Base-by-base conservation (phyloP, 2,888 invertebrate genomes). In the Heteropelma amictum region DNA sequence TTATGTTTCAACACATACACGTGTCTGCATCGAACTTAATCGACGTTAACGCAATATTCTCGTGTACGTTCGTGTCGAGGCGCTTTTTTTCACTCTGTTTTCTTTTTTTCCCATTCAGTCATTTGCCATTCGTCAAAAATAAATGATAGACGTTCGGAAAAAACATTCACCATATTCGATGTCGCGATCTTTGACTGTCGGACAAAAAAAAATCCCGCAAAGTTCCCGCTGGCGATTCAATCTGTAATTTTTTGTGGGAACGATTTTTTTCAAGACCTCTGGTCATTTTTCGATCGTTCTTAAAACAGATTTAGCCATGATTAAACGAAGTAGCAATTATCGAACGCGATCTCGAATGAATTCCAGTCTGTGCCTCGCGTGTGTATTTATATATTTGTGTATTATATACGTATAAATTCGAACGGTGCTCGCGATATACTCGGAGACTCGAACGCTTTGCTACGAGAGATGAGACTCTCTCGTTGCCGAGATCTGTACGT, bases 351-450 rank as follows among this genome's bases (percentile, higher is more conserved):
- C n/a, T n/a, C n/a, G n/a, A n/a, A n/a, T n/a, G n/a, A n/a, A n/a
- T n/a, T n/a, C n/a, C n/a, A n/a, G n/a, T n/a, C n/a, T n/a, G n/a
- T n/a, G n/a, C n/a, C n/a, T n/a, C n/a, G n/a, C n/a, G n/a, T n/a
- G n/a, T 81, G 80, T 79, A 84, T 82, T 80, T 79, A 77, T 56
- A 68, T 63, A 53, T 64, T 26, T 38, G 54, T n/a, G n/a, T 38
- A 33, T 56, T 35, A 26, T 65, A 49, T 30, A 28, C 12, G 14
- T 40, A 38, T 45, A 51, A 53, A 45, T 30, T 33, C 21, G 21
- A 45, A 47, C n/a, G n/a, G n/a, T 40, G 51, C 21, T 53, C 53
- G 68, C 45, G 51, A 49, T 71, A 26, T 56, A 47, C 47, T 53
- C 69, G 72, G 60, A 61, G 73, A 70, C 58, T 68, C 71, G 54